phyloP scores from a whole-genome alignment of 1,140 invertebrate genomes.

The Neodiprion virginianus region DNA sequence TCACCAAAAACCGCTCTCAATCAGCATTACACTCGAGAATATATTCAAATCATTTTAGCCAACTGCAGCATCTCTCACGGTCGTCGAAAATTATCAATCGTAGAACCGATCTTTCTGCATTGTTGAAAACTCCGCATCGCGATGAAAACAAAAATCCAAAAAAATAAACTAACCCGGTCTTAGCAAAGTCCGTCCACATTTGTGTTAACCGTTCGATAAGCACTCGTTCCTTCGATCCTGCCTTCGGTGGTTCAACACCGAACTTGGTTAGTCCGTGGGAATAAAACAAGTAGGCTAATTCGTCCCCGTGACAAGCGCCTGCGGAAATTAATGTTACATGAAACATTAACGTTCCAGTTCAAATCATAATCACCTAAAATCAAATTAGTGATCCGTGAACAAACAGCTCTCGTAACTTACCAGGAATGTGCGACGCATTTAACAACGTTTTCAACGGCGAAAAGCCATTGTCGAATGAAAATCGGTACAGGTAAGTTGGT shows the following conservation, averaged over 20 bases:
- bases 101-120: too few species aligned
- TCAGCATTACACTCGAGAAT: not conserved
- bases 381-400: too few species aligned
- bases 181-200: slow-evolving; percentile 60
- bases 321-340: slow-evolving; percentile 6
- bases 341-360: not conserved
- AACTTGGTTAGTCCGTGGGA: slow-evolving; percentile 11
- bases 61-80: too few species aligned
- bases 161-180: slow-evolving; percentile 39
- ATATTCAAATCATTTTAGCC: too few species aligned
- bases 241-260: slow-evolving; percentile 7
- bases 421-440: not conserved
- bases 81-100: too few species aligned
- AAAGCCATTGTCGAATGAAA: slow-evolving; percentile 31
- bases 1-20: not conserved
- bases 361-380: not conserved
- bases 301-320: slow-evolving; percentile 44
- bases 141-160: not conserved
- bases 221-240: slow-evolving; percentile 35
- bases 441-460: slow-evolving; percentile 12
- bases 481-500: slow-evolving; percentile 60
- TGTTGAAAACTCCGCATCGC: not conserved
- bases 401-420: not conserved
- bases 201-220: slow-evolving; percentile 42
- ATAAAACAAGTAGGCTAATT: slow-evolving; percentile 37